A percentile compares a stretch with the other conserved stretches of the same genome.
phyloP scores from a whole-genome alignment of 2,797 vertebrate genomes.

The Silurus aristotelis region DNA sequence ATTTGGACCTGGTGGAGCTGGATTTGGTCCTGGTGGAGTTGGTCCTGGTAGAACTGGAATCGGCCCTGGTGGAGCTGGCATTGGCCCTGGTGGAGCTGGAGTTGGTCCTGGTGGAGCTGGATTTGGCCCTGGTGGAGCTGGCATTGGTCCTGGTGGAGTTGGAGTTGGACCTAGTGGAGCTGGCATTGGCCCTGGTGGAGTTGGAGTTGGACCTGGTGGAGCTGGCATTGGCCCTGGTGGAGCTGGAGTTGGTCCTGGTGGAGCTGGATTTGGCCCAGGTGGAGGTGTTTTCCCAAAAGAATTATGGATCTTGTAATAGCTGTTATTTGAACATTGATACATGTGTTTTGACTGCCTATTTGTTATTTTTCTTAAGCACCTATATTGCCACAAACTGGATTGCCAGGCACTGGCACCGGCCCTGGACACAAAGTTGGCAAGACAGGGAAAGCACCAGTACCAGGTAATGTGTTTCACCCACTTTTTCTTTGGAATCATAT shows the following conservation, averaged over 20 bases:
- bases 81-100: slow-evolving; percentile 45
- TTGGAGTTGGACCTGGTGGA: slow-evolving; percentile 58
- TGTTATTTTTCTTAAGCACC: slow-evolving; percentile 37
- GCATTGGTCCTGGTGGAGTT: slow-evolving; percentile 40
- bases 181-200: slow-evolving; percentile 49
- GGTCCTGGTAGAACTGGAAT: slow-evolving; percentile 39
- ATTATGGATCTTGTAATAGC: slow-evolving; percentile 17
- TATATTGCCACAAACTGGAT: slow-evolving; percentile 67
- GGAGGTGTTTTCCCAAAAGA: slow-evolving; percentile 53
- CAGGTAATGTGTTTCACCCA: slow-evolving; percentile 66
- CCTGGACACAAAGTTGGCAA: slow-evolving; percentile 52
- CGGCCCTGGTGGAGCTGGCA: slow-evolving; percentile 34
- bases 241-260: slow-evolving; percentile 34
- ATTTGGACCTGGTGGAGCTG: slow-evolving; percentile 30
- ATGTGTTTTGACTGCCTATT: neutral
- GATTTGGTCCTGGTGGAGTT: slow-evolving; percentile 51
- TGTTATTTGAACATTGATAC: neutral
- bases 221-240: slow-evolving; percentile 52
- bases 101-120: neutral
- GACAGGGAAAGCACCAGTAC: slow-evolving; percentile 74
- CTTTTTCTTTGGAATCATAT: neutral
- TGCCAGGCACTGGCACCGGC: slow-evolving; percentile 64
- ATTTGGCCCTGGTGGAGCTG: slow-evolving; percentile 9
- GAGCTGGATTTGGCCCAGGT: slow-evolving; percentile 37
- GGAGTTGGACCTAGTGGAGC: slow-evolving; percentile 49